Evolutionary conservation across 2,888 invertebrate genomes (phyloP), one percentile per base, ranked within the genome.

Genomic region (Malthinus flaveolus): DNA sequence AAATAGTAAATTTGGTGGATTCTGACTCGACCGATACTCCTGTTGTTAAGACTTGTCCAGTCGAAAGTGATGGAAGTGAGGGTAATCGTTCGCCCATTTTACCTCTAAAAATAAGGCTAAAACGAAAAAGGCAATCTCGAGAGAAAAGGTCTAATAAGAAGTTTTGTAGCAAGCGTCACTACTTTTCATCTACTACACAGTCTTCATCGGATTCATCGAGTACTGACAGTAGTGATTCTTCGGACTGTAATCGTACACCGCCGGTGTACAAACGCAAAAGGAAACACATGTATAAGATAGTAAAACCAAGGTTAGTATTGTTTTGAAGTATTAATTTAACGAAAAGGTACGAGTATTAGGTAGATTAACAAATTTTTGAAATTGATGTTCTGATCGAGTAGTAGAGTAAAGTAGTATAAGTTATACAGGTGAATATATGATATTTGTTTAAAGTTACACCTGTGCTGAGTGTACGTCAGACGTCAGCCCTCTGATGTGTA

Each of bases 61-160:
- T 47, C n/a, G 33, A 37, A 8, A 39, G 39, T 31, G 54, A 52
- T n/a, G 47, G 31, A 12, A 44, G n/a, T 33, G 63, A 59, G 37
- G 60, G 57, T 11, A 42, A 48, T 45, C 52, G 51, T 8, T 59
- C 52, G 45, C 69, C 71, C 4, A 61, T 70, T 33, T 58, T 72
- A 46, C 72, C 71, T 5, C 48, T 71, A 11, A 74, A 74, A 60
- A 57, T 74, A 23, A 49, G 71, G 32, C 65, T 72, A 45, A 73
- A 73, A 62, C 64, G 66, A 45, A 71, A 68, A 53, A 64, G 71
- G 32, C 66, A 66, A 49, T 64, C 69, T 3, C 64, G 66, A 52
- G 68, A 69, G 46, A 69, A 66, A 51, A 52, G 60, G 42, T 62
- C 51, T 31, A 54, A 49, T 45, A 61, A 49, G 39, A 61, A 57